Percentiles rank a stretch among this genome's conserved stretches.
These are phyloP conservation scores for Pedicia rivosa DNA, from an alignment of 2,888 invertebrate species.

Conservation along the genomic window DNA sequence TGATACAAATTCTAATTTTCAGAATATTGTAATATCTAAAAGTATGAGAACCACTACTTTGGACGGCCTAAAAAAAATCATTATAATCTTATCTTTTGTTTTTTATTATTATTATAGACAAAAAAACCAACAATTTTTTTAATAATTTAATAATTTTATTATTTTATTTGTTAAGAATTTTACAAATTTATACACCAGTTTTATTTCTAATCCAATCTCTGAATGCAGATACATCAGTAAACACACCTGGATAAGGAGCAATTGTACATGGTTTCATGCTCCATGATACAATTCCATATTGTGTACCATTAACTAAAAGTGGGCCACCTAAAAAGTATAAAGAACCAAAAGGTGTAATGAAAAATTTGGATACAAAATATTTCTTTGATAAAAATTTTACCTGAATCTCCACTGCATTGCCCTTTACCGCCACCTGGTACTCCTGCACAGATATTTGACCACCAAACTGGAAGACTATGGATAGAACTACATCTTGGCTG, in stretches of 20 bases:
- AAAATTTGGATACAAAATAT: no score
- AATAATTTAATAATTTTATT: no score
- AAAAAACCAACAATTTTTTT: not conserved
- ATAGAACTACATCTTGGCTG: slow-evolving; percentile 25
- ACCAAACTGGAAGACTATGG: slow-evolving; percentile 20
- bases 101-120: no score
- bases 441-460: slow-evolving; percentile 31
- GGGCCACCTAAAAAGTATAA: slow-evolving; percentile 30
- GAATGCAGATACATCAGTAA: slow-evolving; percentile 26
- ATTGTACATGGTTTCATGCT: slow-evolving; percentile 30
- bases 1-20: no score
- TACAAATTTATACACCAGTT: slow-evolving; percentile 2
- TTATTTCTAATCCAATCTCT: slow-evolving; percentile 17
- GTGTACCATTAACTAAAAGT: slow-evolving; percentile 22
- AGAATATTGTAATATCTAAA: no score
- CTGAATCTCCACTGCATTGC: slow-evolving; percentile 25
- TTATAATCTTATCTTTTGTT: no score
- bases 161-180: no score
- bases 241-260: slow-evolving; percentile 30
- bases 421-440: slow-evolving; percentile 31
- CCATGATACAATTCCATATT: slow-evolving; percentile 33
- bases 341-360: no score
- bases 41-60: no score
- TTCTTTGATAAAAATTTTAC: no score
- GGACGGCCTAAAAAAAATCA: no score